phyloP scores from a whole-genome alignment of 2,888 invertebrate species.

The Flexamia atlantica region DNA sequence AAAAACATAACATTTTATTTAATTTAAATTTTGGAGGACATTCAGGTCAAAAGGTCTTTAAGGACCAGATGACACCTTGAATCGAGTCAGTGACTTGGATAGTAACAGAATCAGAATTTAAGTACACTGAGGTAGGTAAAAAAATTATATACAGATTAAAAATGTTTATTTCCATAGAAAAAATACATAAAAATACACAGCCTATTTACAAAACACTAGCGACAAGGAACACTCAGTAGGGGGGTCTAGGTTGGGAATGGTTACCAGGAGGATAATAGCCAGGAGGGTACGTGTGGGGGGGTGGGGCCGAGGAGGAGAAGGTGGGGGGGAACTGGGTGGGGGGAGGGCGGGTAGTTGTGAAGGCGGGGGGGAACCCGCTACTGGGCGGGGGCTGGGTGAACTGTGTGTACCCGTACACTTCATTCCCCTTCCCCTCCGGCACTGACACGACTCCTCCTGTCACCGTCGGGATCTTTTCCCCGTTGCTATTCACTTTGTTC shows the following conservation, averaged over 20 bases:
- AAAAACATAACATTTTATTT: no score
- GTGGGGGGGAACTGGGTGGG: slow-evolving; percentile 34
- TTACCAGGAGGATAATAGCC: slow-evolving; percentile 17
- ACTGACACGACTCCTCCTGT: slow-evolving; percentile 30
- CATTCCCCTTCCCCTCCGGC: neutral
- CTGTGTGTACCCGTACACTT: slow-evolving; percentile 34
- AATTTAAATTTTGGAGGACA: no score
- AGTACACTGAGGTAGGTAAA: no score
- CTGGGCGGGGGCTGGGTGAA: slow-evolving; percentile 36
- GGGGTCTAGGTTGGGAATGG: slow-evolving; percentile 22
- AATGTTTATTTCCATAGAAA: neutral
- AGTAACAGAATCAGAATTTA: no score
- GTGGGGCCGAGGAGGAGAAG: neutral
- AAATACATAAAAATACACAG: slow-evolving; percentile 31
- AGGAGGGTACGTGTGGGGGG: slow-evolving; percentile 15
- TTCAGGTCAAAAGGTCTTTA: no score
- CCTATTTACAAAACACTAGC: neutral
- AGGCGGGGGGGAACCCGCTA: slow-evolving; percentile 23
- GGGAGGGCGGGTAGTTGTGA: slow-evolving; percentile 25
- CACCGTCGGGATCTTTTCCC: slow-evolving; percentile 53
- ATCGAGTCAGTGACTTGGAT: no score
- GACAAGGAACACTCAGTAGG: neutral
- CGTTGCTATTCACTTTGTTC: slow-evolving; percentile 40
- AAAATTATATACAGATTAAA: neutral
- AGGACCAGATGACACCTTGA: no score